Evolutionary conservation across 2,113 vertebrate genomes (phyloP).

Genomic region (Clarias batrachus): DNA sequence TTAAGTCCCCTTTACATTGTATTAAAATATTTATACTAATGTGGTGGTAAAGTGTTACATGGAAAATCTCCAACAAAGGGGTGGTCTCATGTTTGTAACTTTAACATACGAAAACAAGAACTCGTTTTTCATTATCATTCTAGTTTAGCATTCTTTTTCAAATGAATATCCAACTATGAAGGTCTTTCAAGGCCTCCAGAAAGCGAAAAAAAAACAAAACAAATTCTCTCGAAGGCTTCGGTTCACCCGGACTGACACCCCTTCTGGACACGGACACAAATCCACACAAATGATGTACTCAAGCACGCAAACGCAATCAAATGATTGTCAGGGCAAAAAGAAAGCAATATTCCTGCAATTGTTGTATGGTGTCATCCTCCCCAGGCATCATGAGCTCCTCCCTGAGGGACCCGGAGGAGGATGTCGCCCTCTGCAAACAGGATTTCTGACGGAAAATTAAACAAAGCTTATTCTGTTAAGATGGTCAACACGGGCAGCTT

Average conservation of each 20-base stretch:
- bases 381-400: slow-evolving; percentile 37
- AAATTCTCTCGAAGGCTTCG: not conserved
- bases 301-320: slow-evolving; percentile 15
- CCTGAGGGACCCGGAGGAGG: slow-evolving; percentile 41
- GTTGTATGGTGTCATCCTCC: not conserved
- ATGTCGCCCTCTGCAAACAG: slow-evolving; percentile 56
- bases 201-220: not conserved
- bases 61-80: not conserved
- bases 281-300: slow-evolving; percentile 11
- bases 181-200: not conserved
- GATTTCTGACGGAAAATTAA: slow-evolving; percentile 56
- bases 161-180: not conserved
- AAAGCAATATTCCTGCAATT: not conserved
- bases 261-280: not conserved
- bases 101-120: not conserved
- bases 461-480: slow-evolving; percentile 49
- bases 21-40: not conserved
- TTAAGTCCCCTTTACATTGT: not conserved
- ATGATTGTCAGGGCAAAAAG: not conserved
- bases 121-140: not conserved
- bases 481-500: not conserved
- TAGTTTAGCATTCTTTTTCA: not conserved
- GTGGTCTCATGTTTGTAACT: not conserved
- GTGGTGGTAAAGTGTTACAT: not conserved
- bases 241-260: not conserved